Evolutionary conservation across 2,113 vertebrate species (phyloP).

Genomic region (Thalassoma bifasciatum): DNA sequence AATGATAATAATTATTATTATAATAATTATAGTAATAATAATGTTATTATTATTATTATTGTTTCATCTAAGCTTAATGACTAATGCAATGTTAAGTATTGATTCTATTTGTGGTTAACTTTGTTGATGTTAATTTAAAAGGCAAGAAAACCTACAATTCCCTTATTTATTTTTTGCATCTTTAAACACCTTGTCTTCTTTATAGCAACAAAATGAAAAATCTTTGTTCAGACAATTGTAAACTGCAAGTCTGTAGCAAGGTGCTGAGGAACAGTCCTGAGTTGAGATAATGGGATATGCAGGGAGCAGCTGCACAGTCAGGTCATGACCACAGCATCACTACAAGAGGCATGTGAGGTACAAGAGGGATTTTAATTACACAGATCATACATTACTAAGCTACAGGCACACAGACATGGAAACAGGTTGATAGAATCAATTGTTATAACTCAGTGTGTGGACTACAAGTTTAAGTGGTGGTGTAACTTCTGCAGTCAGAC

Average conservation of each 20-base stretch:
- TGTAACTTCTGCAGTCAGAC: too few species aligned
- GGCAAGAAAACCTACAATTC: too few species aligned
- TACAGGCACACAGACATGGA: background rate
- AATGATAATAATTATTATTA: too few species aligned
- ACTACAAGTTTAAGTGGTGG: background rate
- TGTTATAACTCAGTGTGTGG: background rate
- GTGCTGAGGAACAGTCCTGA: background rate
- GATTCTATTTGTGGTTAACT: too few species aligned
- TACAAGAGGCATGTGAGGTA: background rate
- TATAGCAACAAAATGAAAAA: background rate
- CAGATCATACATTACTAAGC: background rate
- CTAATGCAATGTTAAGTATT: too few species aligned
- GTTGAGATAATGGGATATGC: background rate
- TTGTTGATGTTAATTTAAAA: too few species aligned
- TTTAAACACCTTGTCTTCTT: too few species aligned
- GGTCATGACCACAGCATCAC: background rate
- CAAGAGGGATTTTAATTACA: background rate
- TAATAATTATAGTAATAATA: too few species aligned
- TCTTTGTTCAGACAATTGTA: background rate
- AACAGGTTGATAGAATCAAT: background rate
- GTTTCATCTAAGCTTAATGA: too few species aligned
- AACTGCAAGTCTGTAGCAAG: background rate
- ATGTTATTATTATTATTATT: too few species aligned
- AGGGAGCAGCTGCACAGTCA: background rate
- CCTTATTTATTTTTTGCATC: too few species aligned